Evolutionary conservation across 2,113 vertebrate species (phyloP).

Genomic region (Takifugu flavidus): DNA sequence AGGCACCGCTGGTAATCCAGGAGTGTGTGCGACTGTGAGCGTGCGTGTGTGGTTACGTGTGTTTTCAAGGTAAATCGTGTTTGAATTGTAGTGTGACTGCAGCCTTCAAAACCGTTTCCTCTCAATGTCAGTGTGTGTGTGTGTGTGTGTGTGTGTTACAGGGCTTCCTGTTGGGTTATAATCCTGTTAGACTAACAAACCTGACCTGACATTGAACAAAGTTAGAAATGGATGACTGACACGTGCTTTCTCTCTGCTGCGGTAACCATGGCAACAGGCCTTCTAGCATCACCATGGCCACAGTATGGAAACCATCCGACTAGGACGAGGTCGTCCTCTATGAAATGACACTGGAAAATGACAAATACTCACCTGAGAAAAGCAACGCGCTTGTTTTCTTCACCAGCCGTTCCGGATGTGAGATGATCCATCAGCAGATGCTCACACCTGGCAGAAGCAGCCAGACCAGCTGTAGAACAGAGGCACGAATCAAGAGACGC

Average conservation of each 20-base stretch:
- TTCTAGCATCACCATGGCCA: slow-evolving; percentile 1
- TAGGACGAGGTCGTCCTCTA: too few relatives aligned
- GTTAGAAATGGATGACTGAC: slow-evolving; percentile 29
- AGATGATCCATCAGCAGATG: too few relatives aligned
- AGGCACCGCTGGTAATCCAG: slow-evolving; percentile 11
- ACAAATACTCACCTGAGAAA: too few relatives aligned
- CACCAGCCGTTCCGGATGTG: too few relatives aligned
- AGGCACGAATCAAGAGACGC: background rate
- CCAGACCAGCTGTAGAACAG: background rate
- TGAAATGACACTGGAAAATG: too few relatives aligned
- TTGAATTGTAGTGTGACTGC: slow-evolving; percentile 42
- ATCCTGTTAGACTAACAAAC: slow-evolving; percentile 41
- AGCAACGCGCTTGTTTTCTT: too few relatives aligned
- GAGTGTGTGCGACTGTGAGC: slow-evolving; percentile 8
- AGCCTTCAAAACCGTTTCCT: slow-evolving; percentile 37
- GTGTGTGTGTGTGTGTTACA: slow-evolving; percentile 13
- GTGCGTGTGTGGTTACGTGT: background rate
- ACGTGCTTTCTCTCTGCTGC: background rate
- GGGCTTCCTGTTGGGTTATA: slow-evolving; percentile 40
- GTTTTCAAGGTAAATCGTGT: slow-evolving; percentile 22
- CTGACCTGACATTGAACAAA: slow-evolving; percentile 30
- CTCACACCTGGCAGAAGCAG: too few relatives aligned
- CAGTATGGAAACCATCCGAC: slow-evolving; percentile 7
- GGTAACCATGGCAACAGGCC: slow-evolving; percentile 36
- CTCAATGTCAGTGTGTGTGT: slow-evolving; percentile 32